Percentiles rank a stretch among this genome's conserved stretches.
Conservation (phyloP, 2,797 vertebrate species). For the Pitangus sulphuratus region DNA sequence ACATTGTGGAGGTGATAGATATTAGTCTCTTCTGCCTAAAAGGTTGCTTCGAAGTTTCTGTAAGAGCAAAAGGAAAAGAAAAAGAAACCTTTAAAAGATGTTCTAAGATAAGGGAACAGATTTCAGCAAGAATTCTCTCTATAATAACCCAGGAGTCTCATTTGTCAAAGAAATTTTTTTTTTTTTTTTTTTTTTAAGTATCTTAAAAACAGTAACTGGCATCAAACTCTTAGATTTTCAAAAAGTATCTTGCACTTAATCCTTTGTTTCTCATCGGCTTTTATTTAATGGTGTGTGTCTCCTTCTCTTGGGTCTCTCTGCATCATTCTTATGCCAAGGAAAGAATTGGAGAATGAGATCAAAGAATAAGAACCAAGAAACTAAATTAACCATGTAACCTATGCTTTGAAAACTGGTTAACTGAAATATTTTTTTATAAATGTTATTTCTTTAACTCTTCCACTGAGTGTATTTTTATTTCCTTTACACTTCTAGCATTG, state of each 20-base stretch:
- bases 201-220: not conserved
- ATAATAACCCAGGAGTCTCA: not conserved
- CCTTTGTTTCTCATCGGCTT: not conserved
- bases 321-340: not conserved
- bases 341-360: not conserved
- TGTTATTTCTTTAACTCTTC: not conserved
- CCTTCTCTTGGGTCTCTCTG: not conserved
- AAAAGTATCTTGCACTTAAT: not conserved
- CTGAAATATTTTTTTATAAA: fast-evolving
- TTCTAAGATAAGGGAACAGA: not conserved
- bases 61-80: not conserved
- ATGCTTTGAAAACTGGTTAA: not conserved
- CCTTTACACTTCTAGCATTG: not conserved
- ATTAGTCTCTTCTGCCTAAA: not conserved
- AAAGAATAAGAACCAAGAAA: not conserved
- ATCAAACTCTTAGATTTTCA: not conserved
- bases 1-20: not conserved
- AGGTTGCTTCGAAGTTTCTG: not conserved
- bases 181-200: not conserved
- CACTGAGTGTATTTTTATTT: not conserved
- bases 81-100: not conserved
- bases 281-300: not conserved
- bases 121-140: not conserved
- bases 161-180: not conserved
- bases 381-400: not conserved